Conservation (phyloP, 2,888 invertebrate species). For the Stenolophus ochropezus region DNA sequence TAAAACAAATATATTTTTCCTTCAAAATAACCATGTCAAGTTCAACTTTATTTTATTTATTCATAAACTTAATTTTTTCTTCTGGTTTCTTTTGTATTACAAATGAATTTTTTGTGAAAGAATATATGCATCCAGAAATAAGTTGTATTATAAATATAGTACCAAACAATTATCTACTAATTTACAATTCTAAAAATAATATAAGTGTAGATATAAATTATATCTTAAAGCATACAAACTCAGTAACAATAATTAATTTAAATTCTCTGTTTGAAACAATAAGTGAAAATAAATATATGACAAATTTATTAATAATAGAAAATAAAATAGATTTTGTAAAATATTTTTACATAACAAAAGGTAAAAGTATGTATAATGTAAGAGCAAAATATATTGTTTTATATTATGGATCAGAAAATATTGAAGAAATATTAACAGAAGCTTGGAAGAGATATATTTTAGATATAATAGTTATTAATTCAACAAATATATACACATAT, state of each 20-base stretch:
- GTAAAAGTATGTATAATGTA: conserved; percentile 1
- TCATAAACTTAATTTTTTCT: no score
- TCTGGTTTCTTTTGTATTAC: background rate
- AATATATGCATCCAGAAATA: background rate
- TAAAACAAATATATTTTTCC: background rate
- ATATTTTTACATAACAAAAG: conserved; percentile 2
- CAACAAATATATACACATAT: conserved; percentile 8
- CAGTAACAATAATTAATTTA: background rate
- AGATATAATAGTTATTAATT: background rate
- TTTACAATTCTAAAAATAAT: background rate
- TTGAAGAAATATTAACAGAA: background rate
- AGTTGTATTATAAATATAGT: background rate
- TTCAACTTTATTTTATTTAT: background rate
- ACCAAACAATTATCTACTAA: background rate
- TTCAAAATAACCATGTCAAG: background rate
- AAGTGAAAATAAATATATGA: background rate
- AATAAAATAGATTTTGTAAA: conserved; percentile 9
- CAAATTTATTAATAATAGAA: conserved; percentile 7
- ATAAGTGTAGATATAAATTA: background rate
- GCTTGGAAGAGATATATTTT: conserved; percentile 29
- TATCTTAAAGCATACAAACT: background rate
- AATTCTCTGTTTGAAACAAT: background rate
- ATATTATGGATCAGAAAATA: conserved; percentile 16
- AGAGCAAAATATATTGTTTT: conserved; percentile 9
- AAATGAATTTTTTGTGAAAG: background rate